Conservation (phyloP, 2,888 invertebrate species). For the Cheilosia impressa region DNA sequence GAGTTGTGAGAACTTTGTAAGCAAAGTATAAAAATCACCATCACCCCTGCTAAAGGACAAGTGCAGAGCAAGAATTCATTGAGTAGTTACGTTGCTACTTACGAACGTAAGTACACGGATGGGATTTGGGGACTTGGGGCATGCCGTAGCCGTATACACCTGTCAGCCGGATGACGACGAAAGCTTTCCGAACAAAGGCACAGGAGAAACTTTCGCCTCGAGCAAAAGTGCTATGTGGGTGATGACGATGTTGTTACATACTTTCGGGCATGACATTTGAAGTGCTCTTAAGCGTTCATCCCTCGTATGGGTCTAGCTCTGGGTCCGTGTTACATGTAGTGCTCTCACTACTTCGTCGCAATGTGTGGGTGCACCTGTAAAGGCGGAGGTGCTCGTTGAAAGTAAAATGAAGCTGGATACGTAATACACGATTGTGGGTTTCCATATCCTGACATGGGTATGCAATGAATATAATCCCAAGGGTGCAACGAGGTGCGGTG, state of each 20-base stretch:
- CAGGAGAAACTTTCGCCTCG: conserved; percentile 38
- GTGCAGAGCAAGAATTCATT: conserved; percentile 65
- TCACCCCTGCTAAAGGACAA: conserved; percentile 42
- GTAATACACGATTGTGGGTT: conserved; percentile 6
- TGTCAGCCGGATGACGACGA: conserved; percentile 48
- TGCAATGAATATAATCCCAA: conserved; percentile 11
- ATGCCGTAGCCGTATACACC: conserved; percentile 6
- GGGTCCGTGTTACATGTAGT: neutral
- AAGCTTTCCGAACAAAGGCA: conserved; percentile 42
- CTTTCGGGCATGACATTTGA: conserved; percentile 68
- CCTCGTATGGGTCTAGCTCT: conserved; percentile 3
- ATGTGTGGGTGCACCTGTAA: conserved; percentile 17
- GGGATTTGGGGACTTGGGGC: conserved; percentile 37
- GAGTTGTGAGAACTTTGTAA: neutral
- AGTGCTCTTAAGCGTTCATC: conserved; percentile 65
- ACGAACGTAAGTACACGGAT: conserved; percentile 12
- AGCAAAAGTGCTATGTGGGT: conserved; percentile 48
- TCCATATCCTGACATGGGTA: neutral
- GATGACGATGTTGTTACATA: conserved; percentile 63
- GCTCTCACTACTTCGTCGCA: neutral
- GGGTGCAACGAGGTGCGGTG: conserved; percentile 3
- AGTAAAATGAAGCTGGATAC: conserved; percentile 16
- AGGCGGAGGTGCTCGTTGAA: conserved; percentile 3
- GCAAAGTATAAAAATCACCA: neutral
- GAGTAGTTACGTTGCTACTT: conserved; percentile 63